A percentile compares a stretch with the other conserved stretches of the same genome.
Conservation (phyloP, 1,140 invertebrate species). For the Magallana ariakensis region DNA sequence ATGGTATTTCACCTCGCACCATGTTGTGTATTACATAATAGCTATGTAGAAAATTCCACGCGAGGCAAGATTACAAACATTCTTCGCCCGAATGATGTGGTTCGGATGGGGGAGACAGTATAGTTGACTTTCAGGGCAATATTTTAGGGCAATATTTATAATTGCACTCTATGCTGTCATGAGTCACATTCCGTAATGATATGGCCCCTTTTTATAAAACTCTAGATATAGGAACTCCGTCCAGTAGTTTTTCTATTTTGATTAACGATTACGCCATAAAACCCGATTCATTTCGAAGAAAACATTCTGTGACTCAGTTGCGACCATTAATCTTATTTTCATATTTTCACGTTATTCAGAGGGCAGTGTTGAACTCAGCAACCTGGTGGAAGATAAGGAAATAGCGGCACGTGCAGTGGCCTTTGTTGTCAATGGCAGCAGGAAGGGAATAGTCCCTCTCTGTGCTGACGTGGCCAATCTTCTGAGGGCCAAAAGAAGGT, state of each 20-base stretch:
- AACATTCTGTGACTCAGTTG: not conserved
- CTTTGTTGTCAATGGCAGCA: slow-evolving; percentile 78
- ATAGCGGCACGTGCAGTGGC: slow-evolving; percentile 79
- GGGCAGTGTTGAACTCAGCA: slow-evolving; percentile 65
- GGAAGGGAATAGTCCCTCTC: slow-evolving; percentile 79
- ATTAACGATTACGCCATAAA: too few species aligned
- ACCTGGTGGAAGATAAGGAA: slow-evolving; percentile 78
- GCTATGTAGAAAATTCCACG: slow-evolving; percentile 30
- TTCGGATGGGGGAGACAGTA: not conserved
- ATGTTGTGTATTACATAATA: slow-evolving; percentile 39
- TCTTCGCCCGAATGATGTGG: slow-evolving; percentile 7
- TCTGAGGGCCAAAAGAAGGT: slow-evolving; percentile 75
- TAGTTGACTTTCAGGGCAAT: slow-evolving; percentile 28
- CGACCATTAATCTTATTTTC: slow-evolving; percentile 19
- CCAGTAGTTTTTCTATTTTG: too few species aligned
- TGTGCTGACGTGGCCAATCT: slow-evolving; percentile 79
- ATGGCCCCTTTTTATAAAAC: too few species aligned
- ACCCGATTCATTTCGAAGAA: not conserved
- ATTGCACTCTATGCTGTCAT: not conserved
- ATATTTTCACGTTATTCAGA: slow-evolving; percentile 31
- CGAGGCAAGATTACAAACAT: slow-evolving; percentile 13
- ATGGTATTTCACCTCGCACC: slow-evolving; percentile 37
- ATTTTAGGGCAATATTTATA: not conserved
- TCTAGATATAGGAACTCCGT: too few species aligned
- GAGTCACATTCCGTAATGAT: too few species aligned